A percentile compares a stretch with the other conserved stretches of the same genome.
Evolutionary conservation across 2,888 invertebrate genomes (phyloP).

Genomic region (Polydesmus complanatus): DNA sequence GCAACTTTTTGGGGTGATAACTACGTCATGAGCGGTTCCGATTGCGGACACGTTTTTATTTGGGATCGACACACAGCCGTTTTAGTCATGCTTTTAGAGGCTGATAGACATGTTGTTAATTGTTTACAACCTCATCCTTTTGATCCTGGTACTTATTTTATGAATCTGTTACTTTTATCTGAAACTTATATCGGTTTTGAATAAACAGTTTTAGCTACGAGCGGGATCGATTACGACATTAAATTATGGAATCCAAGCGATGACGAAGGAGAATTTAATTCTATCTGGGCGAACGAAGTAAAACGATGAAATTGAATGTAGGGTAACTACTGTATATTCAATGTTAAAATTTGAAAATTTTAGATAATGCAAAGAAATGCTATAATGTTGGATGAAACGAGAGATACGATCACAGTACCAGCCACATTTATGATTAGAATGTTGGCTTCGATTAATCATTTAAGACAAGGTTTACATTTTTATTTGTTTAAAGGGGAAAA

Average conservation of each 20-base stretch:
- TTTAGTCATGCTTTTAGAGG: slow-evolving; percentile 58
- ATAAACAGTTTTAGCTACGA: slow-evolving; percentile 48
- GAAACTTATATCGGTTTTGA: background rate
- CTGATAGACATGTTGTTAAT: slow-evolving; percentile 66
- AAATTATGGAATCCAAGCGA: slow-evolving; percentile 66
- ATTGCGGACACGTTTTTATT: slow-evolving; percentile 73
- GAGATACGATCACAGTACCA: slow-evolving; percentile 74
- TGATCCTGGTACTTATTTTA: slow-evolving; percentile 39
- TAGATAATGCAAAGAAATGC: slow-evolving; percentile 63
- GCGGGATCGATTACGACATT: slow-evolving; percentile 77
- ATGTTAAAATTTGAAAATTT: slow-evolving; percentile 21
- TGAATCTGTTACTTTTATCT: background rate
- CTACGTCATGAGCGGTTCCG: slow-evolving; percentile 72
- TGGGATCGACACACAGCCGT: slow-evolving; percentile 59
- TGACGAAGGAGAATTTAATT: slow-evolving; percentile 46
- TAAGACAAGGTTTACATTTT: slow-evolving; percentile 21
- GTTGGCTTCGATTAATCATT: slow-evolving; percentile 29
- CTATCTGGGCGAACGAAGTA: slow-evolving; percentile 48
- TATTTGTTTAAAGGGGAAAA: background rate
- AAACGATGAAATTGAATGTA: too few species aligned
- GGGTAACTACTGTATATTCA: background rate
- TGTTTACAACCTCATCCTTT: slow-evolving; percentile 71
- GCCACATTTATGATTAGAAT: slow-evolving; percentile 65
- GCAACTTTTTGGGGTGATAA: slow-evolving; percentile 70
- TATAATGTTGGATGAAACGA: slow-evolving; percentile 69